phyloP scores from a whole-genome alignment of 2,888 invertebrate species.

The Hirtodrosophila duncani region DNA sequence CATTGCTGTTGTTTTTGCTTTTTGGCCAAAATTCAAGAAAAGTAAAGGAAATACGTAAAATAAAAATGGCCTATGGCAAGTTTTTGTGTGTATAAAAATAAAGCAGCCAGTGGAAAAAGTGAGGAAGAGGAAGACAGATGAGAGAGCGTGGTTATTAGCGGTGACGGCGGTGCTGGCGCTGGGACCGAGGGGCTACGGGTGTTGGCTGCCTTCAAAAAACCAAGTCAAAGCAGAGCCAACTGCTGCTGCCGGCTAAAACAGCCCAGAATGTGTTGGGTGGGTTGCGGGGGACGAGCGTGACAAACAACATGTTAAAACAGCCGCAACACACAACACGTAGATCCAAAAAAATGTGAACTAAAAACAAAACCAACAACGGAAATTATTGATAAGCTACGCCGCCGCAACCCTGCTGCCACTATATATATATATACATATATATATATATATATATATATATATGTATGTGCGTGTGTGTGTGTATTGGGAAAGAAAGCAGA shows the following conservation, averaged over 20 bases:
- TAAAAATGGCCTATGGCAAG: conserved; percentile 54
- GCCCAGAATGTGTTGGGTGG: conserved; percentile 25
- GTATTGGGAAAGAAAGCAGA: neutral
- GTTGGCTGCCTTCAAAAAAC: conserved; percentile 38
- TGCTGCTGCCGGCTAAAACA: conserved; percentile 6
- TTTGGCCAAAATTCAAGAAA: conserved; percentile 66
- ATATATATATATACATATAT: neutral
- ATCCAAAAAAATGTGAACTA: conserved; percentile 18
- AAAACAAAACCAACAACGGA: conserved; percentile 31
- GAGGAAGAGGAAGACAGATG: conserved; percentile 1
- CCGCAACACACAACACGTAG: conserved; percentile 35
- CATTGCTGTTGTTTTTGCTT: conserved; percentile 44
- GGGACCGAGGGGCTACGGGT: too few relatives aligned
- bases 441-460: conserved; percentile 20
- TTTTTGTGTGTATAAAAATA: conserved; percentile 57
- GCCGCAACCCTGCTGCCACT: too few relatives aligned
- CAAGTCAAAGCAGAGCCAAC: conserved; percentile 18
- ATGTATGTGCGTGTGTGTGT: conserved; percentile 8
- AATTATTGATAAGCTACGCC: conserved; percentile 56
- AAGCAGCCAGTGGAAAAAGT: conserved; percentile 46
- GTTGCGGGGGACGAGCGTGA: too few relatives aligned
- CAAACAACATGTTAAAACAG: conserved; percentile 46
- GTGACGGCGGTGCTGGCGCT: too few relatives aligned
- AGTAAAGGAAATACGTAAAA: conserved; percentile 18
- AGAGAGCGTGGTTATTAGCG: too few relatives aligned